Base-by-base conservation (phyloP, 2,888 invertebrate genomes). In the Invenusta paracnida region DNA sequence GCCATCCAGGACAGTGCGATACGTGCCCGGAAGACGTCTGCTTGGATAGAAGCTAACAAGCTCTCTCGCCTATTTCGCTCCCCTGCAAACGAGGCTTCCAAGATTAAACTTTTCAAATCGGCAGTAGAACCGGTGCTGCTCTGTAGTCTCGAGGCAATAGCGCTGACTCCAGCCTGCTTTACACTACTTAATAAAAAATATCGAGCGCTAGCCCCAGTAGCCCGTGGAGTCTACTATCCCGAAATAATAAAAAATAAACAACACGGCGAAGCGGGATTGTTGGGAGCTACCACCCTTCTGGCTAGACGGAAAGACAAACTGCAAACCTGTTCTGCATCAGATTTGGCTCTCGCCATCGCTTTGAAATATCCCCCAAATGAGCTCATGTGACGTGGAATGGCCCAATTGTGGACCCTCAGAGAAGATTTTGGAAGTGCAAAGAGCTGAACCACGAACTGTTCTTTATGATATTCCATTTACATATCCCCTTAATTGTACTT, bases 131-230 rank as follows among this genome's bases (percentile, higher is more conserved):
- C 17, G 48, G 48, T 48, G 48, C 17, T 48, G 5, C 48, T 48
- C 5, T 48, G 17, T 48, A 17, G 17, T 48, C 5, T 48, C 17
- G 48, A 48, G 17, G 48, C 48, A 48, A 17, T 48, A 48, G 48
- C 48, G 5, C 73, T 73, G 73, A 2, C 2, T 73, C 2, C 25
- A 73, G 23, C 73, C 2, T 25, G 73, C 73, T 73, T 73, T 73
- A 73, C 73, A 73, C 25, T 13, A 73, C 73, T 73, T 25, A 73
- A 73, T 23, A 5, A 73, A 73, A 73, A 73, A 73, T 2, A 73
- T 73, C 73, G 73, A 73, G 73, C 27, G 73, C 73, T 73, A 73
- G 73, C 27, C 73, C 73, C 23, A 73, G 27, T 25, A n/a, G 73
- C 73, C 17, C 17, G 5, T 73, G 73, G 11, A 73, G 27, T 73